Evolutionary conservation across 2,888 invertebrate genomes (phyloP).

Genomic region (Mimas tiliae): DNA sequence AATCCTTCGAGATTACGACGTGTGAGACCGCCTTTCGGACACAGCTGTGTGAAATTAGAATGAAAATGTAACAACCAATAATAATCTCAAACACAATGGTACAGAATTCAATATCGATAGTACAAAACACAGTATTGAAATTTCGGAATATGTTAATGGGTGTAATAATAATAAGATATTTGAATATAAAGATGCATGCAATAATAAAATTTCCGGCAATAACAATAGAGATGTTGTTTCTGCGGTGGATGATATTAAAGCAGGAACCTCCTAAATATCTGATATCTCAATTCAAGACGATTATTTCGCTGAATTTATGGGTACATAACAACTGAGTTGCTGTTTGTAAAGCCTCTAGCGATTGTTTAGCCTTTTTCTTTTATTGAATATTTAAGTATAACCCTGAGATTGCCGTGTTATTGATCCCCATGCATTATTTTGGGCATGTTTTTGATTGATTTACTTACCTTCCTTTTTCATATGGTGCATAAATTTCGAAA

Average conservation of each 20-base stretch:
- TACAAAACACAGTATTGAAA: conserved; percentile 34
- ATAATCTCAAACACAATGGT: conserved; percentile 28
- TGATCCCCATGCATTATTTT: conserved; percentile 4
- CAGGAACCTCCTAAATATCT: conserved; percentile 45
- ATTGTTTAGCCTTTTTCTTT: conserved; percentile 33
- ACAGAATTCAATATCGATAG: conserved; percentile 36
- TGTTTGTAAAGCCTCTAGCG: conserved; percentile 52
- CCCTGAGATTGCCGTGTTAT: neutral
- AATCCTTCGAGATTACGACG: conserved; percentile 59
- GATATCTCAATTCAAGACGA: conserved; percentile 72
- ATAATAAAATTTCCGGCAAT: conserved; percentile 37
- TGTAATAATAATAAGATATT: conserved; percentile 48
- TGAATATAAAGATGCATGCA: conserved; percentile 41
- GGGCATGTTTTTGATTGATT: conserved; percentile 15
- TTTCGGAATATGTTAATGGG: conserved; percentile 48
- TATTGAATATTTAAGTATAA: conserved; percentile 28
- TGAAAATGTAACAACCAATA: conserved; percentile 27
- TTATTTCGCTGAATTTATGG: conserved; percentile 64
- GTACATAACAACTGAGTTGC: conserved; percentile 57
- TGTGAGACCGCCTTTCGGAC: conserved; percentile 68
- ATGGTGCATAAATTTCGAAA: neutral
- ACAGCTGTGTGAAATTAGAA: conserved; percentile 34
- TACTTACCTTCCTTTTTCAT: neutral
- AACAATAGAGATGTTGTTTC: conserved; percentile 47
- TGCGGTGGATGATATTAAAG: conserved; percentile 25